Base-by-base conservation (phyloP, 2,888 invertebrate genomes). In the Hermaeophaga mercurialis region DNA sequence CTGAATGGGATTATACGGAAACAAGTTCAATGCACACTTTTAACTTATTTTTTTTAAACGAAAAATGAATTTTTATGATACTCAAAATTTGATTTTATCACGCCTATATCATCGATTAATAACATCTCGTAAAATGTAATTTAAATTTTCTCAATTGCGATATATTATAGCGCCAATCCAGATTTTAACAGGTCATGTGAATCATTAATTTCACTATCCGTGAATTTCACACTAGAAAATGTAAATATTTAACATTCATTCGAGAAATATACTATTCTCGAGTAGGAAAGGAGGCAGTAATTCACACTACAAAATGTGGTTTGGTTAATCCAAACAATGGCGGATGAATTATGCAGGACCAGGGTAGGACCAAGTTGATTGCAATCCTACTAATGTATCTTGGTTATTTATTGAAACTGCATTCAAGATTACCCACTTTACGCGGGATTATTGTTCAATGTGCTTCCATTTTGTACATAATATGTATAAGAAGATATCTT, bases 351-450 rank as follows among this genome's bases (percentile, higher is more conserved):
- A 74, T 73, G 66, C 50, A 63, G 31, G 24, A 48, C 26, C 36
- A 14, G 61, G 54, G 38, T 47, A 55, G 46, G 52, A 59, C 57
- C 64, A 59, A 65, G 63, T 43, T 70, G 69, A 71, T 68, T 69
- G 69, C 71, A 73, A 71, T 71, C 66, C 67, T 58, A 64, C 68
- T 71, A 72, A 74, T 73, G 72, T 67, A 68, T 65, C 63, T 66
- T 54, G 61, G 64, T 70, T 69, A 72, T 72, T 72, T 69, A 72
- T 71, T 59, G 44, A 39, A 46, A 31, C 28, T 48, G 55, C 38
- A 36, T 28, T 8, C 43, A 44, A 50, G 55, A 54, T 45, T 15
- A n/a, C n/a, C 33, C 28, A 19, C 14, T 53, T 45, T 38, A 6
- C 22, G 15, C 26, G 49, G 26, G 18, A 49, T 39, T 45, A 39